Percentiles rank a stretch among this genome's conserved stretches.
Conservation (phyloP, 2,113 vertebrate genomes). For the Daubentonia madagascariensis region DNA sequence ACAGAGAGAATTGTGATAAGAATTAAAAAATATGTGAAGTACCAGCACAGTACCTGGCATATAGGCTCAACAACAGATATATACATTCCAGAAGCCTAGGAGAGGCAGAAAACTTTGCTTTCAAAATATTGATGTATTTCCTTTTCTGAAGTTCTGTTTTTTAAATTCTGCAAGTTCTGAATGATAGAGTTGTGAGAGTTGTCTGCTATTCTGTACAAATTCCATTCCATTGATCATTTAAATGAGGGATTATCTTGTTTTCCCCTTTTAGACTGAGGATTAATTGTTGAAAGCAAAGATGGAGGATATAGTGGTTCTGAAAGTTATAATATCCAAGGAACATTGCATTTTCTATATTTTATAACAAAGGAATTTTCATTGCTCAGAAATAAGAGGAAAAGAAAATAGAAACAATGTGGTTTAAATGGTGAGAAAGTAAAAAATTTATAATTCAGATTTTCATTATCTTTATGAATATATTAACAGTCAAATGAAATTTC, state of each 20-base stretch:
- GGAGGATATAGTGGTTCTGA: conserved; percentile 31
- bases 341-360: not conserved
- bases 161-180: conserved; percentile 62
- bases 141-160: conserved; percentile 49
- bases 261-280: conserved; percentile 68
- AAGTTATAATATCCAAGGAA: conserved; percentile 27
- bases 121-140: conserved; percentile 17
- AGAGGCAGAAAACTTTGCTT: not conserved
- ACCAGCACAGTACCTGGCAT: not conserved
- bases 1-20: not conserved
- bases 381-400: not conserved
- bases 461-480: conserved; percentile 7
- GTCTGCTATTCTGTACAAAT: conserved; percentile 66
- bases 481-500: not conserved
- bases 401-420: not conserved
- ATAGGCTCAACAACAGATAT: not conserved
- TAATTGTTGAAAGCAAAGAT: conserved; percentile 73
- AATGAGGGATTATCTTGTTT: conserved; percentile 80
- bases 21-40: not conserved
- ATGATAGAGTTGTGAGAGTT: conserved; percentile 65
- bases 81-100: not conserved
- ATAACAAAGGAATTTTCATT: conserved; percentile 37
- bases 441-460: not conserved
- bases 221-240: conserved; percentile 77
- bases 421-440: conserved; percentile 10